Evolutionary conservation across 2,113 vertebrate species (phyloP), one percentile per base, ranked within the genome.

Genomic region (Cephalopholis sonnerati): DNA sequence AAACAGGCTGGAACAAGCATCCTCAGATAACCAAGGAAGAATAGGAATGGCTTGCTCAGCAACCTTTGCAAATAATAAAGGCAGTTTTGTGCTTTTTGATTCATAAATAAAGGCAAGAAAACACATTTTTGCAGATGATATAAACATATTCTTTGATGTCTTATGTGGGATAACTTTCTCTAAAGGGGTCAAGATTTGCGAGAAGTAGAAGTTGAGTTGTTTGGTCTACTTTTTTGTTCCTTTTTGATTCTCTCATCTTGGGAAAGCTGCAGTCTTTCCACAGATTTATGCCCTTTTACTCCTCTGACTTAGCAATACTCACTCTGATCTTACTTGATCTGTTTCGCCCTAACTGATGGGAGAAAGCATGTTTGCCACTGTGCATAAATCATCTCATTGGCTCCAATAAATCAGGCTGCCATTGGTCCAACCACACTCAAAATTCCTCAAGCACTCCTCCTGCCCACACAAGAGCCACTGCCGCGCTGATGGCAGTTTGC

Each of bases 391-490:
- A 81, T 88, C 68, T 67, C 58, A 69, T 63, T 87, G 88, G 88
- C 86, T 88, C 84, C 65, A 73, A 51, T 78, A 74, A 91, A 79
- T 83, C 36, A 79, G 73, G 27, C 88, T 58, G 79, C 88, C 82
- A 82, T 87, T 77, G 82, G 82, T 87, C 65, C 79, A 17, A 88
- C 92, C 89, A 66, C 85, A 85, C 77, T 79, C 74, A 65, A 27
- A 84, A 93, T 91, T 93, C 91, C 91, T 84, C 70, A 41, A 77
- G 82, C 84, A 57, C 85, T 92, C 87, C 74, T 90, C 78, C 82
- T 85, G 88, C 89, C 87, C 90, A 83, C 85, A 89, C 85, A 81
- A 90, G 86, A 91, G 82, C 82, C 69, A 75, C 80, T 87, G 85
- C 90, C 61, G 84, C 69, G 54, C 36, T 46, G 69, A 86, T 91